phyloP scores from a whole-genome alignment of 2,797 vertebrate species.

The Coregonus ussuriensis region DNA sequence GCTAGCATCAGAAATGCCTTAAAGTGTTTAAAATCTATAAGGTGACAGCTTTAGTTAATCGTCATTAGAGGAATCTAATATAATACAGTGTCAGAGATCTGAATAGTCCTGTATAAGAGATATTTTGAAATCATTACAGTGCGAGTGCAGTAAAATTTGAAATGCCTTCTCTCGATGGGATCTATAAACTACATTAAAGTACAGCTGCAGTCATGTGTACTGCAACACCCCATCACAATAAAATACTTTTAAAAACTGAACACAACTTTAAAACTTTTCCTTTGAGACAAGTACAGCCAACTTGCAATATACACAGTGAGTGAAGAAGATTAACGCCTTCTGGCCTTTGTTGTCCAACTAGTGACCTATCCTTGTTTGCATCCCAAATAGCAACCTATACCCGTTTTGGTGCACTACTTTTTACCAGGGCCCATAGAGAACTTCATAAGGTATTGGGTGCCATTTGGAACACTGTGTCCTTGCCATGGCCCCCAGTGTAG shows the following conservation, averaged over 20 bases:
- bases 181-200: background rate
- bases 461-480: too few species aligned
- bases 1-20: background rate
- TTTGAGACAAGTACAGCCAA: background rate
- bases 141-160: background rate
- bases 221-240: background rate
- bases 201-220: background rate
- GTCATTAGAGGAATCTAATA: too few species aligned
- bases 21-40: background rate
- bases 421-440: too few species aligned
- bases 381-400: background rate
- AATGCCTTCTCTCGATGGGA: background rate
- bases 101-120: background rate
- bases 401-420: too few species aligned
- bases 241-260: background rate
- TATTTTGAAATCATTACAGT: background rate
- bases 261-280: background rate
- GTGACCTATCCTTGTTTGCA: background rate
- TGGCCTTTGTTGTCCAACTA: background rate
- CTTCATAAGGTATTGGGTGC: too few species aligned
- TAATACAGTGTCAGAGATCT: background rate
- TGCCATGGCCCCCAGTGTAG: too few species aligned
- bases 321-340: background rate
- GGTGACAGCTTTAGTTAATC: too few species aligned
- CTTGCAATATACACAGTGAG: background rate